Evolutionary conservation across 1,140 invertebrate species (phyloP), one percentile per base, ranked within the genome.

Genomic region (Caerostris extrusa): DNA sequence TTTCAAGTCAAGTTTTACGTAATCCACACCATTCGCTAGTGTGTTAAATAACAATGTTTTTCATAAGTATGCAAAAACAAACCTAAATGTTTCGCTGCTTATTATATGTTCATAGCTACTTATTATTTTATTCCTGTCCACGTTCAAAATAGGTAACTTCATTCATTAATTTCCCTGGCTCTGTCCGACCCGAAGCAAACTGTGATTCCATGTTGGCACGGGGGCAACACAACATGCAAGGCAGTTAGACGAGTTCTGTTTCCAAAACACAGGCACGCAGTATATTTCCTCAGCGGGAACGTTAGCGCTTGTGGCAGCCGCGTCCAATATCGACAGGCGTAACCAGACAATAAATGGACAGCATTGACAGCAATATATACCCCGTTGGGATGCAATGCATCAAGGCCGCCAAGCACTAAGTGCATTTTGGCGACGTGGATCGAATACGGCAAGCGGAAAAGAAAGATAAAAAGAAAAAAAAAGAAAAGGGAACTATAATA

Each of bases 281-380:
- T 53, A 53, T 77, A 50, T 64, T 64, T 77, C 34, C 34, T 53
- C 34, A 10, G 34, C 8, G 34, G 71, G 71, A 34, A 77, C 71
- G 34, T 77, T 77, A 53, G 3, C 56, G 7, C 83, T 34, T 17
- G 17, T 85, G 56, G 83, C 57, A 85, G 17, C 86, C 60, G 55
- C 55, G 58, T 64, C 86, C 61, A 88, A 88, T 91, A 91, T 91
- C 90, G 90, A 82, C 90, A 91, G 77, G 90, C 90, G 90, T 91
- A 91, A 91, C 90, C 12, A 81, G 90, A 91, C 90, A 91, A 91
- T 82, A 91, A 91, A 91, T 91, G 90, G 90, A 91, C 90, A 91
- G 60, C 90, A 61, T 82, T 82, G 71, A 91, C 90, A 91, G 90
- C 71, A 91, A 91, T 91, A 91, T 91, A 91, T 82, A 61, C 58